Conservation (phyloP, 2,113 vertebrate genomes). For the western clawed frog (Xenopus tropicalis) region DNA sequence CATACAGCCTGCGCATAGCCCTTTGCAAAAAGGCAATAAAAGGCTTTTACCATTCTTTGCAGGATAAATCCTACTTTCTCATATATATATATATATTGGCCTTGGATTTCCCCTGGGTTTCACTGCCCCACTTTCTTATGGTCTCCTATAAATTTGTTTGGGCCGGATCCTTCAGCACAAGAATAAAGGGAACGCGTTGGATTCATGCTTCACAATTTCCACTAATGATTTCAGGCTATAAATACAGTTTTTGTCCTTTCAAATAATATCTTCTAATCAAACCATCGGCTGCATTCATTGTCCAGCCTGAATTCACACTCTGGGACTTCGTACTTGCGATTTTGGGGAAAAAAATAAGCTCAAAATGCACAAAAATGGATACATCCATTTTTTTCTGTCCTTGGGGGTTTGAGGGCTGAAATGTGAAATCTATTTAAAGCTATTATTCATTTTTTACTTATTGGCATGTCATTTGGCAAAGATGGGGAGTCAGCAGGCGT, state of each 20-base stretch:
- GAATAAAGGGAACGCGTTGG: neutral
- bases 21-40: no score
- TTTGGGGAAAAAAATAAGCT: no score
- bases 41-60: no score
- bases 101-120: neutral
- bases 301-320: neutral
- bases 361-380: conserved; percentile 1
- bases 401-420: conserved; percentile 23
- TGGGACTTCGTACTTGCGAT: neutral
- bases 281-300: neutral
- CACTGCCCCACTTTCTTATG: neutral
- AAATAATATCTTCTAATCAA: neutral
- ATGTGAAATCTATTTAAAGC: conserved; percentile 35
- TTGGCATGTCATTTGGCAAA: conserved; percentile 34
- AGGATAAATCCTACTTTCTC: no score
- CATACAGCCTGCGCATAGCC: neutral
- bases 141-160: neutral
- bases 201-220: neutral
- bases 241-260: neutral
- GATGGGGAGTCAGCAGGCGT: conserved; percentile 36
- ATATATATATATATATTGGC: no score
- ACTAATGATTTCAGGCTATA: neutral
- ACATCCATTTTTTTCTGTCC: conserved; percentile 12
- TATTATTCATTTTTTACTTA: conserved; percentile 41
- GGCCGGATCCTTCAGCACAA: neutral